Evolutionary conservation across 2,113 vertebrate species (phyloP), one percentile per base, ranked within the genome.

Genomic region (Furnarius figulus): DNA sequence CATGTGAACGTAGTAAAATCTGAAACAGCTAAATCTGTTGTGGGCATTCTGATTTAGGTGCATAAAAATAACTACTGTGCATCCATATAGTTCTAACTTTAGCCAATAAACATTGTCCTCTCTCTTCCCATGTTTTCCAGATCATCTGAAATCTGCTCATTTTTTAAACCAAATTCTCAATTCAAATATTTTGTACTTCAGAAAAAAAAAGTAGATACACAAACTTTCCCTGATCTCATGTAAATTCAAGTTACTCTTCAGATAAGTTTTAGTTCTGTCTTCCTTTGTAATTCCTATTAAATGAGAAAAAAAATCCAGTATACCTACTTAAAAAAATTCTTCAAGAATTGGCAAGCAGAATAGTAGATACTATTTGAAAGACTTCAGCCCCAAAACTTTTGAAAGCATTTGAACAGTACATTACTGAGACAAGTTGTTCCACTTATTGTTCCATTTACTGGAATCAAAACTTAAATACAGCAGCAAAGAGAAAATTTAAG

Each of bases 331-430:
- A 80, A 81, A 80, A 75, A 65, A 24, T 6, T 71, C 35, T 65
- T 83, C 16, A 80, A 27, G 35, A n/a, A 6, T 18, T 18, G 24
- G 6, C 18, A 80, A 53, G 13, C 1, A 81, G 65, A 76, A 62
- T 18, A 53, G 1, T 50, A 9, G 12, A 59, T 28, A 46, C 2
- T 66, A 24, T 77, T 71, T 1, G 2, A 67, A 77, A 24, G 0
- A 35, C 16, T 67, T 90, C 27, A 76, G 23, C 10, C 18, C 6
- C 7, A 12, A 70, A 58, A 73, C 3, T 2, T 61, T 80, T 67
- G 40, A 68, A 80, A 66, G 2, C 2, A 53, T 49, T 80, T 86
- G 2, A 42, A 74, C 12, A 39, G 14, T 46, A 62, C 31, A 66
- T 3, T 33, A 28, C 20, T 47, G 13, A 39, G 4, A 63, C n/a